Conservation (phyloP, 2,113 vertebrate genomes). For the Pleuronectes platessa region DNA sequence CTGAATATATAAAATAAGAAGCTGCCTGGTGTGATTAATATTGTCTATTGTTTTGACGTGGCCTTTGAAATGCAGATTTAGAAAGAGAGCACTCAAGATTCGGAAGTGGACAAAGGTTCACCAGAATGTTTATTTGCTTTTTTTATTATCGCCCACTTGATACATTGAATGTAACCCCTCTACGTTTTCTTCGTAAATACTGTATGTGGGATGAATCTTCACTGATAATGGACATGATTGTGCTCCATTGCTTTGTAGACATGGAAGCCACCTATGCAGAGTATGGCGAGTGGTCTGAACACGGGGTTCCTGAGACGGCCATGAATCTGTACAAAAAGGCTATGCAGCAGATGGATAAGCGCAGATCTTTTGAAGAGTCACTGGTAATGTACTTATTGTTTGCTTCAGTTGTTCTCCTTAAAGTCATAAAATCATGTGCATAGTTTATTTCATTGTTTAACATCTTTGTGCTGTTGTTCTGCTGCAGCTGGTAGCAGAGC, state of each 20-base stretch:
- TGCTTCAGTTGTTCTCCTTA: background rate
- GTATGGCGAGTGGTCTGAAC: constrained; percentile 94
- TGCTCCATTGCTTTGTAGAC: constrained; percentile 76
- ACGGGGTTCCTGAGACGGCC: constrained; percentile 83
- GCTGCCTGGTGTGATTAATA: background rate
- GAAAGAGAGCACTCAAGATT: too few species aligned
- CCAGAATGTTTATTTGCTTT: too few species aligned
- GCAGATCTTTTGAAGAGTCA: constrained; percentile 88
- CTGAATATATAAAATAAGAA: background rate
- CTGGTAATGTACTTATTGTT: constrained; percentile 83
- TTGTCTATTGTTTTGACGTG: background rate
- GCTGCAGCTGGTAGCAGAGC: constrained; percentile 88
- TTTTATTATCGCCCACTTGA: background rate
- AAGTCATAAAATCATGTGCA: background rate
- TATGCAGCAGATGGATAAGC: constrained; percentile 88
- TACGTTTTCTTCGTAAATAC: background rate
- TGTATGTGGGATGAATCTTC: too few species aligned
- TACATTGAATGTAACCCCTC: background rate
- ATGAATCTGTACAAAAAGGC: constrained; percentile 88
- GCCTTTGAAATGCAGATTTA: background rate
- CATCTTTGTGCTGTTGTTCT: constrained; percentile 25
- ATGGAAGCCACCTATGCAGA: constrained; percentile 93
- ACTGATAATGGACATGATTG: background rate
- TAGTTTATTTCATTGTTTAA: background rate
- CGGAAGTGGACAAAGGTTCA: too few species aligned